These are phyloP conservation scores for Octopus bimaculoides DNA, from an alignment of 1,140 invertebrate genomes.

Conservation along the genomic window DNA sequence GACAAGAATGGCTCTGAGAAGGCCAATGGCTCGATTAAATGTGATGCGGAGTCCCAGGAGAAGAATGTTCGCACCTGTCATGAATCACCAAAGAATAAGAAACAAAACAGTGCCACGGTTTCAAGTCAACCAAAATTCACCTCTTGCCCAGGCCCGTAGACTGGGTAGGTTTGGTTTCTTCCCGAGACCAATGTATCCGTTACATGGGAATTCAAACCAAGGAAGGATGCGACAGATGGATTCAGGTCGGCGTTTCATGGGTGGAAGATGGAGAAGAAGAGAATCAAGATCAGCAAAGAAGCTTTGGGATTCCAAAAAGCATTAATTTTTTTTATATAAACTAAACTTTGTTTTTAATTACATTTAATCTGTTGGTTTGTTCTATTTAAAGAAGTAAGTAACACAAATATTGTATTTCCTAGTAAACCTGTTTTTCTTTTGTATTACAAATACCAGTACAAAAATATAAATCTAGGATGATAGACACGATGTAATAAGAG, in stretches of 20 bases:
- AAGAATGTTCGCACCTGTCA: background rate
- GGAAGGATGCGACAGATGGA: background rate
- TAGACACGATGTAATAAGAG: background rate
- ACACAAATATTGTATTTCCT: background rate
- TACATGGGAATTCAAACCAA: background rate
- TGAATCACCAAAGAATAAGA: background rate
- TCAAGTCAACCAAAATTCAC: background rate
- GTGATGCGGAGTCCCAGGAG: background rate
- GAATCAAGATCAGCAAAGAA: constrained; percentile 3
- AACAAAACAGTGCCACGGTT: background rate
- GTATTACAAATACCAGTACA: background rate
- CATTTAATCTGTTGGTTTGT: background rate
- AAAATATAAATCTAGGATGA: background rate
- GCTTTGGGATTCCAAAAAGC: background rate
- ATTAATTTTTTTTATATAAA: background rate
- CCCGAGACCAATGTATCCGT: background rate
- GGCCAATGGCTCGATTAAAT: background rate
- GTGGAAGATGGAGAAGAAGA: background rate
- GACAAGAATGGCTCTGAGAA: constrained; percentile 3
- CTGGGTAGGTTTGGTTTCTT: background rate
- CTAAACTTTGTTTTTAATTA: background rate
- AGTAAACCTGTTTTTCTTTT: background rate
- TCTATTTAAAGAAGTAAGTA: background rate
- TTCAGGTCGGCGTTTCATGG: background rate
- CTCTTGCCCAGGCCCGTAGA: background rate